phyloP scores from a whole-genome alignment of 2,113 vertebrate genomes.

The Smithornis capensis region DNA sequence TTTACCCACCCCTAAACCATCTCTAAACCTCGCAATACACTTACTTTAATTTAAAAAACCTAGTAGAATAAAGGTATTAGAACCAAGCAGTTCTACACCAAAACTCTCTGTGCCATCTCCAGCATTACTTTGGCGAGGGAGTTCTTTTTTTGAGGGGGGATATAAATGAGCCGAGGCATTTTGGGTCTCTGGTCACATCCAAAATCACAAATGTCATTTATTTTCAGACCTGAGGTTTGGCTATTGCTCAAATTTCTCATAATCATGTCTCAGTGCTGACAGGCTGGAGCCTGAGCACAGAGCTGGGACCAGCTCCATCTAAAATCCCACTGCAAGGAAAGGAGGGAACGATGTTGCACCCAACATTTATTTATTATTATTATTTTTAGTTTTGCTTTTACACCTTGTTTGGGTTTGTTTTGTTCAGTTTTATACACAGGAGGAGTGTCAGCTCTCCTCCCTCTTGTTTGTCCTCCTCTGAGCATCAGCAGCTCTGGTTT shows the following conservation, averaged over 20 bases:
- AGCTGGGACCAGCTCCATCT: background rate
- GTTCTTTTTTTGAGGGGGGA: too few species aligned
- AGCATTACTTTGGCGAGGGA: too few species aligned
- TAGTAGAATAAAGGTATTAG: background rate
- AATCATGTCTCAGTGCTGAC: background rate
- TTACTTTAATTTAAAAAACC: background rate
- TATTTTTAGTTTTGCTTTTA: background rate
- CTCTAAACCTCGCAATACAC: background rate
- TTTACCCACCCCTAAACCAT: background rate
- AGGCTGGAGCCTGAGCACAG: background rate
- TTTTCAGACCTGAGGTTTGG: slow-evolving; percentile 4
- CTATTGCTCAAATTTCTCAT: background rate
- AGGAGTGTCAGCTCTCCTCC: background rate
- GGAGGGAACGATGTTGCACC: background rate
- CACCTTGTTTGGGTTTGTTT: background rate
- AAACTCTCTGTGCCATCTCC: background rate
- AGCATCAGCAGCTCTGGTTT: background rate
- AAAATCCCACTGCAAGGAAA: background rate
- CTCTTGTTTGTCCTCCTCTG: background rate
- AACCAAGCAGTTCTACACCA: background rate
- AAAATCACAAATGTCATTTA: background rate
- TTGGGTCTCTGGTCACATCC: background rate
- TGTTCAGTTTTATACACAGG: background rate
- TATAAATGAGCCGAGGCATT: background rate
- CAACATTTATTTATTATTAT: background rate